Evolutionary conservation across 2,888 invertebrate species (phyloP).

Genomic region (Heliconius erato): DNA sequence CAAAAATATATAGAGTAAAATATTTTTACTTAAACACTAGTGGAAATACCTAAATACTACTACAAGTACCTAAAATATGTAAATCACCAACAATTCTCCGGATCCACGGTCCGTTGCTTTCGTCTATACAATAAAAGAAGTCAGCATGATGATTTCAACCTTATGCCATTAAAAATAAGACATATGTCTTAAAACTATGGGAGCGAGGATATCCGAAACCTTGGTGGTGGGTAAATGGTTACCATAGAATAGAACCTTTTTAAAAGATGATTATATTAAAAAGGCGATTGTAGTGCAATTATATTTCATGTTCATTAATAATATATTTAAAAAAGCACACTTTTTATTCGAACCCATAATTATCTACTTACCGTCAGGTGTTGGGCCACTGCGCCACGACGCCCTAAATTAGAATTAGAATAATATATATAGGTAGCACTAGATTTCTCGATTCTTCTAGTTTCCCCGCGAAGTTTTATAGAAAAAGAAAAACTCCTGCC

Average conservation of each 20-base stretch:
- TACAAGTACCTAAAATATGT: conserved; percentile 1
- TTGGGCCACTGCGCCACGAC: too few relatives aligned
- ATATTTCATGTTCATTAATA: too few relatives aligned
- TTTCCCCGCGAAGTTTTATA: not conserved
- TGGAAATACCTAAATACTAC: too few relatives aligned
- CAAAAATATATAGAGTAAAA: not conserved
- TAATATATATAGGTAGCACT: too few relatives aligned
- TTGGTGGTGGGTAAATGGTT: conserved; percentile 24
- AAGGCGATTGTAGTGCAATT: too few relatives aligned
- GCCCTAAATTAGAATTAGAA: too few relatives aligned
- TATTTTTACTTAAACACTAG: conserved; percentile 1
- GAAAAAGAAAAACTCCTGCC: not conserved
- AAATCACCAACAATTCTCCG: conserved; percentile 57
- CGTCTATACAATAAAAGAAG: conserved; percentile 45
- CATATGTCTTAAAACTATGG: not conserved
- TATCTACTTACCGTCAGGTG: too few relatives aligned
- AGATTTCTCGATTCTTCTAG: not conserved
- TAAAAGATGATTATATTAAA: too few relatives aligned
- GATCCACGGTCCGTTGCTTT: conserved; percentile 59
- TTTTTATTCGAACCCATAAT: too few relatives aligned
- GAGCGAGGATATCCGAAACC: conserved; percentile 28
- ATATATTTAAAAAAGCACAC: too few relatives aligned
- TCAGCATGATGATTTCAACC: conserved; percentile 11
- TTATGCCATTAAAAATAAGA: conserved; percentile 15
- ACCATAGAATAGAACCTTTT: not conserved